phyloP scores from a whole-genome alignment of 2,113 vertebrate species.

The Dolichallabes microphthalmus region DNA sequence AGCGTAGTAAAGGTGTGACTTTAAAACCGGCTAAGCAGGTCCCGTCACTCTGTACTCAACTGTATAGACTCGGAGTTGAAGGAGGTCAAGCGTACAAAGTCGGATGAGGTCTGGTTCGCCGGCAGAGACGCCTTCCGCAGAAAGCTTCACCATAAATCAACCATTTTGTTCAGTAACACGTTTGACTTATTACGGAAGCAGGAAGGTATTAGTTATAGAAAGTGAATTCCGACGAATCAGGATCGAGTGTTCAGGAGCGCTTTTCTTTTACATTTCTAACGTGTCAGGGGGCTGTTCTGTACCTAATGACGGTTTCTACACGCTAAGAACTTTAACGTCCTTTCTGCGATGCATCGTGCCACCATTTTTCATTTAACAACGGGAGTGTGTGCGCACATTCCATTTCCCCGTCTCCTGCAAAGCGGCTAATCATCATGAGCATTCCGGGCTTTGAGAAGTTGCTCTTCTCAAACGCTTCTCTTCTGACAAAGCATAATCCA shows the following conservation, averaged over 20 bases:
- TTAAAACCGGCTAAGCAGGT: conserved; percentile 28
- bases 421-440: not conserved
- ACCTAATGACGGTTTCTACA: not conserved
- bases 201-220: not conserved
- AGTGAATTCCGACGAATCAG: not conserved
- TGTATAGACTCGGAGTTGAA: not conserved
- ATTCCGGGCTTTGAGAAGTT: not conserved
- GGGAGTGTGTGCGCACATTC: not conserved
- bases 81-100: not conserved
- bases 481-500: conserved; percentile 7
- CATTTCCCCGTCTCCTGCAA: not conserved
- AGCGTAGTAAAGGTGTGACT: not conserved
- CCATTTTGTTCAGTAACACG: not conserved
- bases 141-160: not conserved
- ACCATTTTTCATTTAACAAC: not conserved
- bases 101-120: not conserved
- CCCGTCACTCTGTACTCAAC: not conserved
- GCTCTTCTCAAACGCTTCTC: not conserved
- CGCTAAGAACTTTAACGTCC: not conserved
- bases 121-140: not conserved
- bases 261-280: not conserved
- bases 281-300: not conserved
- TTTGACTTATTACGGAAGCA: too few relatives aligned
- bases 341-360: not conserved
- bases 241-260: not conserved